Conservation (phyloP, 2,797 vertebrate species). For the Rhinella marina region DNA sequence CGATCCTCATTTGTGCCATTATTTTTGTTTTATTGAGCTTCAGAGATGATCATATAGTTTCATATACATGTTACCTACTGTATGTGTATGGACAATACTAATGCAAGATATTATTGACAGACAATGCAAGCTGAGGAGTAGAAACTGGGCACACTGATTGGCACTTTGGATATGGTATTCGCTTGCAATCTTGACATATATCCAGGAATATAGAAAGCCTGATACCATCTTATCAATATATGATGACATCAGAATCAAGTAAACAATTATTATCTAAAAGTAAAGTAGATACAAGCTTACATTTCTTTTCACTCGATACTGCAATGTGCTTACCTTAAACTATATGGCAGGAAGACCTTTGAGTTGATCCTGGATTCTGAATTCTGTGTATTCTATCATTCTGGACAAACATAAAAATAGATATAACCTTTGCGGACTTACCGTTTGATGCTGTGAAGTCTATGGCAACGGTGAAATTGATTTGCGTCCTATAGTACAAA, state of each 20-base stretch:
- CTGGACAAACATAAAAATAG: neutral
- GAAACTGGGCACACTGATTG: no score
- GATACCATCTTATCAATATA: no score
- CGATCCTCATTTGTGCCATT: neutral
- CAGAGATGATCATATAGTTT: neutral
- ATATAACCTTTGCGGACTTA: conserved; percentile 72
- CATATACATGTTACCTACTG: neutral
- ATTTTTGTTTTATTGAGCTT: neutral
- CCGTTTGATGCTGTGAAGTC: conserved; percentile 99
- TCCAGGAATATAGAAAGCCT: no score
- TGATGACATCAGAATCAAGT: no score
- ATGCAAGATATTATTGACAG: no score
- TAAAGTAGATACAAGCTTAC: no score
- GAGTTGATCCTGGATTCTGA: no score
- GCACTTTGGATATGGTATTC: no score
- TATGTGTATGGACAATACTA: no score
- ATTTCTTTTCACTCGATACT: neutral
- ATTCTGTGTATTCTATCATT: neutral
- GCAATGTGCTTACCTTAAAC: neutral
- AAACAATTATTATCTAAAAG: no score
- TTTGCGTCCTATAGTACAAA: conserved; percentile 88
- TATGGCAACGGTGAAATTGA: conserved; percentile 99
- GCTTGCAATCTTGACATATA: no score
- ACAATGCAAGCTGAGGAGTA: no score
- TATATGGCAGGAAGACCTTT: neutral